These are phyloP conservation scores for Camponotus fellah DNA, from an alignment of 2,888 invertebrate species.

Conservation along the genomic window DNA sequence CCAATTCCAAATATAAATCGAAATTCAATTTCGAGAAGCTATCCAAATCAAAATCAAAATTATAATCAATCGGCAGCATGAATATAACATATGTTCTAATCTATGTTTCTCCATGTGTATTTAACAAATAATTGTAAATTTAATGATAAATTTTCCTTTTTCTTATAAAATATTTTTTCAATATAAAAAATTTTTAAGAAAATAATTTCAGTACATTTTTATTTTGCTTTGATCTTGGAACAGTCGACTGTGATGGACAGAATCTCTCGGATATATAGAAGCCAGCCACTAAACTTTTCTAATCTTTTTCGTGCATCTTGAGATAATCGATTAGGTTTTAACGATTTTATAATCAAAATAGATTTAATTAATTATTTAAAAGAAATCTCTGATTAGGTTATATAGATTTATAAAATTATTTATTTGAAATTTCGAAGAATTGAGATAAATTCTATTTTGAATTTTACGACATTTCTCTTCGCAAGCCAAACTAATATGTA, in stretches of 20 bases:
- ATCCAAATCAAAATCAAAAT: constrained; percentile 10
- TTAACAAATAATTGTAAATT: neutral
- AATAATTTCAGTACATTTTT: neutral
- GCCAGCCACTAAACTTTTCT: neutral
- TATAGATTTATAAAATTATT: neutral
- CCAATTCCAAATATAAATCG: constrained; percentile 31
- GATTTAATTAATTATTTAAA: neutral
- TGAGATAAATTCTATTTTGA: neutral
- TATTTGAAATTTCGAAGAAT: neutral
- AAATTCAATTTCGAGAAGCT: constrained; percentile 55
- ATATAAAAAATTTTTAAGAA: neutral
- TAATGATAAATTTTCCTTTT: neutral
- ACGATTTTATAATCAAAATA: neutral
- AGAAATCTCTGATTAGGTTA: neutral
- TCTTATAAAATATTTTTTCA: neutral
- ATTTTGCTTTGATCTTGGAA: neutral
- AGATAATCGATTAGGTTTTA: neutral
- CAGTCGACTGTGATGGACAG: neutral
- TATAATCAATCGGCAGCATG: neutral
- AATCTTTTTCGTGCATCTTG: neutral
- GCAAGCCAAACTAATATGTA: neutral
- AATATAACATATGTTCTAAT: neutral
- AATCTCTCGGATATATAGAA: neutral
- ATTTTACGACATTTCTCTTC: neutral
- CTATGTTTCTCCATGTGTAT: neutral